Percentiles rank a stretch among this genome's conserved stretches.
Conservation (phyloP, 2,888 invertebrate species). For the Parelbella ahira region DNA sequence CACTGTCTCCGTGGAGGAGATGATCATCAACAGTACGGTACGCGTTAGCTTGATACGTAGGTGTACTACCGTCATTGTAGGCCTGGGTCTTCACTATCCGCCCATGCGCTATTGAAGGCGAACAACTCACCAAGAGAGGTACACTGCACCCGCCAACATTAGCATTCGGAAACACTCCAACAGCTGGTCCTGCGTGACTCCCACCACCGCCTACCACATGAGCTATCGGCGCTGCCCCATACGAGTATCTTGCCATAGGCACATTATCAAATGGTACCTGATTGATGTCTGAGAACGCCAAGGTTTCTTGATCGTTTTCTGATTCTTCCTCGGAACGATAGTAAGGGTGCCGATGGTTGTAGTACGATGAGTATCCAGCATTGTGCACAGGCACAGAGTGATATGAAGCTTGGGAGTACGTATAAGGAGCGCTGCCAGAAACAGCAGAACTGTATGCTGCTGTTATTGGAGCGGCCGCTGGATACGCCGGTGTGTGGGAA, state of each 20-base stretch:
- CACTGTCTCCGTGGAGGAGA: constrained; percentile 34
- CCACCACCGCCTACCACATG: constrained; percentile 3
- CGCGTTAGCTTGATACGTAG: constrained; percentile 27
- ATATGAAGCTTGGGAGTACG: constrained; percentile 23
- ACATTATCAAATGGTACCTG: constrained; percentile 40
- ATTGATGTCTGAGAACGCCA: constrained; percentile 57
- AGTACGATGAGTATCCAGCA: constrained; percentile 27
- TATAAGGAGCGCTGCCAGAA: constrained; percentile 12
- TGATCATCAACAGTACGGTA: constrained; percentile 48
- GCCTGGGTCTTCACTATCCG: constrained; percentile 42
- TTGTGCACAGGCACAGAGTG: constrained; percentile 1
- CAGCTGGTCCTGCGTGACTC: constrained; percentile 39
- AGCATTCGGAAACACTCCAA: constrained; percentile 59
- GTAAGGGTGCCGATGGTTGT: constrained; percentile 31
- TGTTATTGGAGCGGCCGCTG: constrained; percentile 13
- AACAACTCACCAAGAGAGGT: constrained; percentile 63
- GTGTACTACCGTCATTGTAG: constrained; percentile 31
- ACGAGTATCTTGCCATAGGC: constrained; percentile 48
- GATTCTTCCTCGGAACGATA: constrained; percentile 28
- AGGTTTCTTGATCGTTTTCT: constrained; percentile 39
- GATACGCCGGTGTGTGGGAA: constrained; percentile 17
- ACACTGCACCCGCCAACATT: constrained; percentile 55
- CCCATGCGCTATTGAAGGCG: constrained; percentile 58
- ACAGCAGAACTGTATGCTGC: constrained; percentile 4
- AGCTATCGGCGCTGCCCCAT: constrained; percentile 32